Evolutionary conservation across 2,888 invertebrate species (phyloP), one percentile per base, ranked within the genome.

Genomic region (Rhagium mordax): DNA sequence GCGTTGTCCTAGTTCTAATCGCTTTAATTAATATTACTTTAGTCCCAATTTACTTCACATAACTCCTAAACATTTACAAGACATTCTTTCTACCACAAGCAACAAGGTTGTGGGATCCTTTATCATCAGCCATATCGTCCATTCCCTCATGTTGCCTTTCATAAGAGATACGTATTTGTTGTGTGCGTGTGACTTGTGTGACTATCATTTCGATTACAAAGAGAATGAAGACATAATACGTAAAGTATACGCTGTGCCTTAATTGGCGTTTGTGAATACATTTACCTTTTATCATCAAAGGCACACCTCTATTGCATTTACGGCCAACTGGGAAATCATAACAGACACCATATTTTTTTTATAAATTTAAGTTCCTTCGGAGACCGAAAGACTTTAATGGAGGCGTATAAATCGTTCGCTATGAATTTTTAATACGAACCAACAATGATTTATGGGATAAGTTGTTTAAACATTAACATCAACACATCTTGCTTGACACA

Each of bases 271-370:
- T 47, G 20, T 48, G 15, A 48, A 47, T 49, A n/a, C 49, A 64
- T 83, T 80, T 81, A 79, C 82, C 79, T 78, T 80, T 78, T 74
- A 81, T 81, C 82, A 83, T 82, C 81, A 82, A 81, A 77, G 78
- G 81, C 82, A 79, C 83, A 81, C 83, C 83, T 81, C 77, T 61
- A 59, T 48, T 18, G 65, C 71, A 74, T 65, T 57, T 61, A 74
- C 33, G 79, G 77, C 81, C 84, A 81, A 75, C 83, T 81, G 84
- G 84, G 84, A 84, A 85, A 85, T 84, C 83, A 84, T 83, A 81
- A 84, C 82, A 82, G 82, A 81, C 80, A 79, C 79, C 78, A 82
- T 84, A 83, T 82, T 81, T 83, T 84, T 82, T 83, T 79, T 76
- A 80, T 80, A 81, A 79, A 81, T 79, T 75, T 77, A 21, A 55